Evolutionary conservation across 2,113 vertebrate genomes (phyloP).

Genomic region (Scopus umbretta): DNA sequence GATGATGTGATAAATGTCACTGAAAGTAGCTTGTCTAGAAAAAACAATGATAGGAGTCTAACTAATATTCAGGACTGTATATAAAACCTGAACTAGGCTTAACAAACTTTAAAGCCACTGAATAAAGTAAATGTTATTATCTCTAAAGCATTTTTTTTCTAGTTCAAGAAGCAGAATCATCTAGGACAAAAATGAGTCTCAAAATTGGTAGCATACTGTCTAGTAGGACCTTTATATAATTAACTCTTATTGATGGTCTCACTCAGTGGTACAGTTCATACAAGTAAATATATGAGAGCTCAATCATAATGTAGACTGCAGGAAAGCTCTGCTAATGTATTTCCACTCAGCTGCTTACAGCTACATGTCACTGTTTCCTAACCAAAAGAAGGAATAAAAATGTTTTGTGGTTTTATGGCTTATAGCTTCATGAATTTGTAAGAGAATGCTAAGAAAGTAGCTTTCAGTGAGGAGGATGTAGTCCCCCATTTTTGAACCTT

Average conservation of each 20-base stretch:
- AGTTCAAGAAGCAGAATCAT: not conserved
- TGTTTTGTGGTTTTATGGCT: not conserved
- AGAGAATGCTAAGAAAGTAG: not conserved
- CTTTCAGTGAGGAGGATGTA: not conserved
- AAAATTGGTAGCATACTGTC: not conserved
- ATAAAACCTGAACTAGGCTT: not conserved
- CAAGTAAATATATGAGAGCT: not conserved
- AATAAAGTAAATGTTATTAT: not conserved
- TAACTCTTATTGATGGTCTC: not conserved
- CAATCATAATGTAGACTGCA: not conserved
- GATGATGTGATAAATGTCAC: not conserved
- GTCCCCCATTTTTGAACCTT: not conserved
- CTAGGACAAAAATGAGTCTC: not conserved
- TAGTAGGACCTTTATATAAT: not conserved
- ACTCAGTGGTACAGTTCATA: not conserved
- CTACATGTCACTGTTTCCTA: not conserved
- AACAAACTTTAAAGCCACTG: not conserved
- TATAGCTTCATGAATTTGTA: not conserved
- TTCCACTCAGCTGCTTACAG: not conserved
- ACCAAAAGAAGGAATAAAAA: not conserved
- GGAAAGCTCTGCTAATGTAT: not conserved
- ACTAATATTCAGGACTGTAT: not conserved
- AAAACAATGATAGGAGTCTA: not conserved
- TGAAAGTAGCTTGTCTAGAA: not conserved
- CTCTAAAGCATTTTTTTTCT: not conserved